These are phyloP conservation scores for Pseudoatta argentina DNA, from an alignment of 1,140 invertebrate genomes.

Conservation along the genomic window DNA sequence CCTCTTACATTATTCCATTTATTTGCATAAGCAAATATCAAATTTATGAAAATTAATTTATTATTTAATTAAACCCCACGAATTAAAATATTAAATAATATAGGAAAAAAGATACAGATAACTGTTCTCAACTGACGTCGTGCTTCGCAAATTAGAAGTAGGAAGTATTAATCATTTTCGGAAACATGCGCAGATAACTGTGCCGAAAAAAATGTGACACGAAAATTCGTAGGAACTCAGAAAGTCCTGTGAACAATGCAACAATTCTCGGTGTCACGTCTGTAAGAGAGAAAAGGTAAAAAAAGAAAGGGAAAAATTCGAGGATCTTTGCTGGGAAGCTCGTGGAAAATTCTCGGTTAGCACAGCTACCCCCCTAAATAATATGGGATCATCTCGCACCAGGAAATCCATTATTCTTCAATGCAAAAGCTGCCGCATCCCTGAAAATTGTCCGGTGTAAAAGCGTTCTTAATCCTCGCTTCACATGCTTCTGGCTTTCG, in stretches of 20 bases:
- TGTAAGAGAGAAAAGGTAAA: not conserved
- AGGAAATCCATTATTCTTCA: conserved; percentile 69
- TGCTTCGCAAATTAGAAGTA: not conserved
- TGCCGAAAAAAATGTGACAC: conserved; percentile 17
- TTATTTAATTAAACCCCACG: not conserved
- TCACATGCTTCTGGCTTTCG: conserved; percentile 37
- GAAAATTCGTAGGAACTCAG: conserved; percentile 2
- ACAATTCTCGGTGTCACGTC: conserved; percentile 48
- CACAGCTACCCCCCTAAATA: conserved; percentile 51
- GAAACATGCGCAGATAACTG: not conserved
- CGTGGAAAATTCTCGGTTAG: conserved; percentile 57
- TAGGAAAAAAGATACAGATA: not conserved
- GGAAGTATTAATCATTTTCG: conserved; percentile 3
- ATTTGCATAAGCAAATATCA: not conserved
- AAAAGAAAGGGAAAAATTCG: conserved; percentile 51
- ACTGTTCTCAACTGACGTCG: not conserved
- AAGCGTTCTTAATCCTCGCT: conserved; percentile 30
- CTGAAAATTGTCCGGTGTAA: conserved; percentile 46
- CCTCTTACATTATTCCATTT: not conserved
- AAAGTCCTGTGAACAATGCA: conserved; percentile 59
- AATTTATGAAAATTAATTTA: not conserved
- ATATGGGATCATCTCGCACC: conserved; percentile 67
- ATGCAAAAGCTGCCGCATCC: conserved; percentile 60
- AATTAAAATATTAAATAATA: not conserved
- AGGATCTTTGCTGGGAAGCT: conserved; percentile 34